Evolutionary conservation across 2,797 vertebrate species (phyloP), one percentile per base, ranked within the genome.

Genomic region (Cyclura pinguis): DNA sequence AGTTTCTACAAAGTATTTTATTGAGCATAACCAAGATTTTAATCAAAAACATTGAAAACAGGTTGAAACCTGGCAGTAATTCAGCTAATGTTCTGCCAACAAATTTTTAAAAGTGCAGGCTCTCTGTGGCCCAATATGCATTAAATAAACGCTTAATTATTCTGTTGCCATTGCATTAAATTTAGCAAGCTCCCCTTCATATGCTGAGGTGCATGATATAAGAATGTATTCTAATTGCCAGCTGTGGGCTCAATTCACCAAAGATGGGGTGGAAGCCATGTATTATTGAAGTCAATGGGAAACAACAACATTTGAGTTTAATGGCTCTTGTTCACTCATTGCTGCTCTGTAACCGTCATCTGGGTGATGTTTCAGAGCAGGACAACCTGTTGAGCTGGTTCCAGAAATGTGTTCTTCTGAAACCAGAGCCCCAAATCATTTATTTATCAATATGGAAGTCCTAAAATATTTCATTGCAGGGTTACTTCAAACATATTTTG

Each of bases 61-160:
- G 20, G 42, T 91, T 90, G 35, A 87, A 93, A 91, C 62, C 10
- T 81, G 85, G 16, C 14, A 78, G 52, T 38, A 87, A 90, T 93
- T 93, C 80, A 85, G 18, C 5, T 3, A 12, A 81, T 22, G 0
- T 81, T 35, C 35, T 93, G 80, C 81, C 74, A 92, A 92, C 29
- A 86, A 78, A 27, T 90, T 85, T 85, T 89, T 52, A 42, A 92
- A 83, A 87, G 0, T 29, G 83, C 10, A 50, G 67, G 3, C 76
- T 38, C 38, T 92, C 64, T 50, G 13, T 59, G 2, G 14, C 88
- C 88, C 85, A 64, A 72, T 73, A 67, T 32, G 82, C 52, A 69
- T 89, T 80, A 62, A 88, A 55, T 5, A 91, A 55, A 69, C 2
- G 13, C 3, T 91, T 42, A 77, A 62, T 91, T 91, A 88, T 18